Evolutionary conservation across 2,888 invertebrate species (phyloP).

Genomic region (Mamestra brassicae): DNA sequence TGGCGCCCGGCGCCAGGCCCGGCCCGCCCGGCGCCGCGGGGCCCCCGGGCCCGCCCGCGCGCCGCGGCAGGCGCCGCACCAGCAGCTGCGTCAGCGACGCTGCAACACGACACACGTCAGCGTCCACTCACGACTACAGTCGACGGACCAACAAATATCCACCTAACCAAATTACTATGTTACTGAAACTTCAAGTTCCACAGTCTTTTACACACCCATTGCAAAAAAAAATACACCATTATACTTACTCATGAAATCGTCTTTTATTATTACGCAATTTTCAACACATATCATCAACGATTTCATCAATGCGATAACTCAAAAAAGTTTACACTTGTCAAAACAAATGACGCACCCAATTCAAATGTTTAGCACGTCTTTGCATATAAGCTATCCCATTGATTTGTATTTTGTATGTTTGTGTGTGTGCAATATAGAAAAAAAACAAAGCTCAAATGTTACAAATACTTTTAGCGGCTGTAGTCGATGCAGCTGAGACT

Average conservation of each 20-base stretch:
- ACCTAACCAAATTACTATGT: not conserved
- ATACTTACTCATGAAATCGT: not conserved
- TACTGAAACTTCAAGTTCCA: not conserved
- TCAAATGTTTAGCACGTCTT: no score
- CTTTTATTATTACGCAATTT: not conserved
- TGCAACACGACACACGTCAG: conserved; percentile 37
- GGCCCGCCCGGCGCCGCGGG: conserved; percentile 43
- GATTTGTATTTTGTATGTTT: no score
- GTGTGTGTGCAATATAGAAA: no score
- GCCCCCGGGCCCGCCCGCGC: conserved; percentile 41
- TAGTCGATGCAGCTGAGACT: not conserved
- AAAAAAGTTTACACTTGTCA: not conserved
- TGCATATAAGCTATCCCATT: no score
- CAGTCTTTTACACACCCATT: no score
- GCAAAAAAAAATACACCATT: not conserved
- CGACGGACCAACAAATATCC: not conserved
- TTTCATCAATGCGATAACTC: not conserved
- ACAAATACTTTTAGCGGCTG: not conserved
- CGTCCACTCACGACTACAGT: no score
- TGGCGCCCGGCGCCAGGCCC: conserved; percentile 35
- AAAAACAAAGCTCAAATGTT: no score
- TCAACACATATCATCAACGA: not conserved
- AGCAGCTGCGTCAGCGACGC: conserved; percentile 72
- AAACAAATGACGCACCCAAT: no score
- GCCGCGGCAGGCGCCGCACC: conserved; percentile 69